Evolutionary conservation across 2,113 vertebrate species (phyloP).

Genomic region (Hemibagrus wyckioides): DNA sequence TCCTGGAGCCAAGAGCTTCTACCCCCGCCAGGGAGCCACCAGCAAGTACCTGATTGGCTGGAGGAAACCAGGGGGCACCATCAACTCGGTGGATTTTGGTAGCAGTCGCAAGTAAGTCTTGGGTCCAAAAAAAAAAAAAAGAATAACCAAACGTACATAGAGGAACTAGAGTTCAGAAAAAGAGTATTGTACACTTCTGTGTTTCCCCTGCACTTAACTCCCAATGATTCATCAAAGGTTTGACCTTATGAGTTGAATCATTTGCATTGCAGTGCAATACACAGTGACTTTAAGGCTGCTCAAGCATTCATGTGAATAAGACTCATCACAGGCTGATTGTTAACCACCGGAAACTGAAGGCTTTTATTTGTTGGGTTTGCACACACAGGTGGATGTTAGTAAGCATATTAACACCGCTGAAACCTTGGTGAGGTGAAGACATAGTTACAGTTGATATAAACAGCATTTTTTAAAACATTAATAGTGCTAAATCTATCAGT

Average conservation of each 20-base stretch:
- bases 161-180: constrained; percentile 14
- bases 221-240: background rate
- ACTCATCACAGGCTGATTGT: background rate
- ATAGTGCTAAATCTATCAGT: background rate
- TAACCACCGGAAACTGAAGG: background rate
- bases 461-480: background rate
- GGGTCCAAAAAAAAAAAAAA: background rate
- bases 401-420: background rate
- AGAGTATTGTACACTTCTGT: constrained; percentile 3
- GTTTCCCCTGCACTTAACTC: background rate
- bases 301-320: background rate
- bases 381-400: background rate
- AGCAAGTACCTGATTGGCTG: constrained; percentile 99
- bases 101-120: constrained; percentile 93
- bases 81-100: constrained; percentile 98
- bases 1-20: constrained; percentile 94
- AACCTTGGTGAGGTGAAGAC: background rate
- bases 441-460: background rate
- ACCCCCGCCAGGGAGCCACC: constrained; percentile 96
- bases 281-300: background rate
- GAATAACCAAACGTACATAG: background rate
- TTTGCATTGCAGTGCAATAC: background rate
- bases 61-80: constrained; percentile 98
- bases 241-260: background rate
- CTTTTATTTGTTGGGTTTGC: background rate